phyloP scores from a whole-genome alignment of 1,140 invertebrate species.

The Drosophila trapezifrons region DNA sequence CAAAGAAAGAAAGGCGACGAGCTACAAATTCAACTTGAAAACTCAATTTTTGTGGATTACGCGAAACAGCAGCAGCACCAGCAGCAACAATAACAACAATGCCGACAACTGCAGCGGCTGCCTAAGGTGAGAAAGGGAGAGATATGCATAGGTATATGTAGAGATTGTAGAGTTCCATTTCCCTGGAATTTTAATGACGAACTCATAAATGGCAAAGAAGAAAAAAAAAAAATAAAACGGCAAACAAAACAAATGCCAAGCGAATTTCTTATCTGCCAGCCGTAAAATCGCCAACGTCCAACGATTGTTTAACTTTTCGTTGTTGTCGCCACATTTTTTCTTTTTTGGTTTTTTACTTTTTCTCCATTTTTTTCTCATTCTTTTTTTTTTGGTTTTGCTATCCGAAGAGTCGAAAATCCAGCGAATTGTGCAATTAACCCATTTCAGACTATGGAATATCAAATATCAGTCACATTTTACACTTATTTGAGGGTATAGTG shows the following conservation, averaged over 20 bases:
- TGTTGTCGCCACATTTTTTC: conserved; percentile 26
- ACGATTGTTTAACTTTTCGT: conserved; percentile 44
- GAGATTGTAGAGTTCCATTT: conserved; percentile 29
- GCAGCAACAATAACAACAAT: conserved; percentile 12
- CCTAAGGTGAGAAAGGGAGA: conserved; percentile 58
- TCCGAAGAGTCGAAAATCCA: conserved; percentile 29
- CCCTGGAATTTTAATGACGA: conserved; percentile 55
- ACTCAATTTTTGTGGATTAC: conserved; percentile 71
- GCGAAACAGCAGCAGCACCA: conserved; percentile 39
- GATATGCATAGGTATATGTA: background rate
- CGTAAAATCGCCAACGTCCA: conserved; percentile 57
- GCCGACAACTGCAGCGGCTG: conserved; percentile 66
- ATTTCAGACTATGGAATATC: conserved; percentile 29
- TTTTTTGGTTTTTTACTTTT: conserved; percentile 14
- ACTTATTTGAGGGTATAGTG: background rate
- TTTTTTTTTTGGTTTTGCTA: conserved; percentile 12
- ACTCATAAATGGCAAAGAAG: conserved; percentile 16
- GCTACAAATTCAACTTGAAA: conserved; percentile 25
- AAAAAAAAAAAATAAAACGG: background rate
- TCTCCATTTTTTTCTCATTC: background rate
- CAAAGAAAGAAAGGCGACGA: conserved; percentile 30
- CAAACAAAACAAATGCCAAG: conserved; percentile 52
- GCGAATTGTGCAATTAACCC: conserved; percentile 45
- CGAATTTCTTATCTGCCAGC: conserved; percentile 48
- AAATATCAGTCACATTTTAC: conserved; percentile 11